Evolutionary conservation across 2,888 invertebrate species (phyloP).

Genomic region (Drosophila paramelanica): DNA sequence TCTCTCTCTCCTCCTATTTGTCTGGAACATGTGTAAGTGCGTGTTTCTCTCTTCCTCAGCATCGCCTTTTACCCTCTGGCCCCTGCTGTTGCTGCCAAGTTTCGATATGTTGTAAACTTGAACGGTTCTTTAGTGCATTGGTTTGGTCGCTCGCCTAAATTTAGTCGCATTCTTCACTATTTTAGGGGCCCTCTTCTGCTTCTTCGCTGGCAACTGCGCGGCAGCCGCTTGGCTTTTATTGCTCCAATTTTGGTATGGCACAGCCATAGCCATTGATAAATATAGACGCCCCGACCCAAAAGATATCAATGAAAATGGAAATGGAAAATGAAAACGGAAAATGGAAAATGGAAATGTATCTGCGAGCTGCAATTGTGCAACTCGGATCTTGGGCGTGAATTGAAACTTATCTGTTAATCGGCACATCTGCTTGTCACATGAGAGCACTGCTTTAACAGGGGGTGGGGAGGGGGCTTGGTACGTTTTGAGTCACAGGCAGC

Average conservation of each 20-base stretch:
- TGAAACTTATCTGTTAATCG: conserved; percentile 80
- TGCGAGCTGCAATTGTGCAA: conserved; percentile 16
- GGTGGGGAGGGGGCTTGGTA: conserved; percentile 2
- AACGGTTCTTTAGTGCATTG: conserved; percentile 45
- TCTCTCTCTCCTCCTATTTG: conserved; percentile 32
- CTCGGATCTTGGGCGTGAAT: conserved; percentile 44
- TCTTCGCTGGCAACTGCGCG: conserved; percentile 59
- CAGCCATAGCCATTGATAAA: conserved; percentile 70
- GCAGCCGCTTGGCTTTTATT: conserved; percentile 66
- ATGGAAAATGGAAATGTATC: conserved; percentile 26
- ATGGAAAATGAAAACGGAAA: conserved; percentile 16
- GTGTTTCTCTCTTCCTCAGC: conserved; percentile 22
- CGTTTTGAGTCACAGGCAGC: conserved; percentile 45
- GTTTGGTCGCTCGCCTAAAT: conserved; percentile 61
- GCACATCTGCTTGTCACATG: conserved; percentile 80
- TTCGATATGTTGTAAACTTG: conserved; percentile 45
- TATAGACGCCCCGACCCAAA: conserved; percentile 55
- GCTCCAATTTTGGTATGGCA: conserved; percentile 77
- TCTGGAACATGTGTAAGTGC: conserved; percentile 73
- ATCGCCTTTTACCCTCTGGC: neutral
- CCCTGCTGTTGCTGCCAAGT: conserved; percentile 1
- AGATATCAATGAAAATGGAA: conserved; percentile 53
- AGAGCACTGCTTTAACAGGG: conserved; percentile 27
- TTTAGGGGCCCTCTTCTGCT: conserved; percentile 24
- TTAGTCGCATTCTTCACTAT: conserved; percentile 77